phyloP scores from a whole-genome alignment of 2,888 invertebrate species.

The Halocaridina rubra region DNA sequence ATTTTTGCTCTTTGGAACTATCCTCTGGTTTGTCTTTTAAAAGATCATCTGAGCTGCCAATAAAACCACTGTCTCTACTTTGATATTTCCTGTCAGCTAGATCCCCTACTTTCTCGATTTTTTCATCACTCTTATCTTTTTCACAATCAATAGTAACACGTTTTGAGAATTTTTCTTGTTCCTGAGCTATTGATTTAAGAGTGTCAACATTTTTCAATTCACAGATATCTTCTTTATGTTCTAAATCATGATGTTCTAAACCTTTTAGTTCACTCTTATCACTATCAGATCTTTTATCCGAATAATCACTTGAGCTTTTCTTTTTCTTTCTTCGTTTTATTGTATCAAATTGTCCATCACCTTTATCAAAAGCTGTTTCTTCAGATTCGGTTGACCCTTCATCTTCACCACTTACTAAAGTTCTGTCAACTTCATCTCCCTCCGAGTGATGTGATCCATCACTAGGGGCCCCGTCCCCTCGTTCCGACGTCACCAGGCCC shows the following conservation, averaged over 20 bases:
- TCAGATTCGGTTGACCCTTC: constrained; percentile 60
- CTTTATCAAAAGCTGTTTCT: constrained; percentile 68
- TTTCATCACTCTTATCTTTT: constrained; percentile 36
- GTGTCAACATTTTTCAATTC: constrained; percentile 59
- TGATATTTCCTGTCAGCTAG: constrained; percentile 71
- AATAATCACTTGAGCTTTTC: constrained; percentile 70
- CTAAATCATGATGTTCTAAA: constrained; percentile 73
- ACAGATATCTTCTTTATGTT: constrained; percentile 72
- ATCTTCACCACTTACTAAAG: constrained; percentile 67
- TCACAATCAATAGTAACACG: constrained; percentile 47
- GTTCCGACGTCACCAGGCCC: constrained; percentile 40
- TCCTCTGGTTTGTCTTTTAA: constrained; percentile 69
- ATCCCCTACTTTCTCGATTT: constrained; percentile 46
- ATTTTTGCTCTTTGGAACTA: constrained; percentile 69
- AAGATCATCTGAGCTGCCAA: constrained; percentile 88
- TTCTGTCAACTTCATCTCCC: constrained; percentile 72
- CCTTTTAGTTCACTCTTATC: constrained; percentile 69
- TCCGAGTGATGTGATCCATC: constrained; percentile 63
- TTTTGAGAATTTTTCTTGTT: constrained; percentile 46
- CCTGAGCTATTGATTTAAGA: constrained; percentile 41
- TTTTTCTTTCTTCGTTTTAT: constrained; percentile 86
- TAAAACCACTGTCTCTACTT: constrained; percentile 88
- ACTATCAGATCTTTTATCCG: constrained; percentile 58
- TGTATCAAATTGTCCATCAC: constrained; percentile 83
- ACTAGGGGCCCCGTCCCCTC: constrained; percentile 57